Evolutionary conservation across 1,140 invertebrate species (phyloP), one percentile per base, ranked within the genome.

Genomic region (Stenopsyche tienmushanensis): DNA sequence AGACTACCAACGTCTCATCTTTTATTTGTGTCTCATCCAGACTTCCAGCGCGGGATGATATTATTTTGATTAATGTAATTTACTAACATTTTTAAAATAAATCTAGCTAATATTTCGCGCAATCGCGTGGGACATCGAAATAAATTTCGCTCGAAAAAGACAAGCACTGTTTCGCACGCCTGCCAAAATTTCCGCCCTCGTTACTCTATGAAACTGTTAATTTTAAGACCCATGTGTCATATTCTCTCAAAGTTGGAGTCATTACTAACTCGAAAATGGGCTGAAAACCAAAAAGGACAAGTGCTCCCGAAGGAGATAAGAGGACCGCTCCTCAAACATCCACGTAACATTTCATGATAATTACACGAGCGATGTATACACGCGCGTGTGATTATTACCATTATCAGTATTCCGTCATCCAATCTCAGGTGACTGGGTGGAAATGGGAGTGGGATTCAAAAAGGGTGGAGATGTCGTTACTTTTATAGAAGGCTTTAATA

Each of bases 281-380:
- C 20, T 24, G 17, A 45, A 53, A 53, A 64, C 50, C 52, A 64
- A 64, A 64, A 64, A 54, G 62, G 62, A 64, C 62, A 64, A 64
- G 26, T 25, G 62, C 29, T 64, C 62, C 62, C 52, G n/a, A 5
- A 45, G 50, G 62, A 50, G 24, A 9, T 20, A 25, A 29, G 20
- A 18, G 17, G 15, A 60, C 24, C 17, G 53, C 59, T 49, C 45
- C 54, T 15, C 24, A 41, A 57, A 57, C 26, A 1, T n/a, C 2
- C 15, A 34, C 13, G 5, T 34, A 5, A 34, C 29, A 34, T 34
- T 34, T 7, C 29, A 7, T 13, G 29, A 13, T 7, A 7, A 34
- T 34, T 34, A 34, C 29, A 34, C 29, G 29, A 34, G 5, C 5
- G 5, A 34, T 34, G 13, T 13, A 13, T 34, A 34, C 29, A 34